Conservation (phyloP, 2,797 vertebrate species). For the Phyllotis vaccarum region DNA sequence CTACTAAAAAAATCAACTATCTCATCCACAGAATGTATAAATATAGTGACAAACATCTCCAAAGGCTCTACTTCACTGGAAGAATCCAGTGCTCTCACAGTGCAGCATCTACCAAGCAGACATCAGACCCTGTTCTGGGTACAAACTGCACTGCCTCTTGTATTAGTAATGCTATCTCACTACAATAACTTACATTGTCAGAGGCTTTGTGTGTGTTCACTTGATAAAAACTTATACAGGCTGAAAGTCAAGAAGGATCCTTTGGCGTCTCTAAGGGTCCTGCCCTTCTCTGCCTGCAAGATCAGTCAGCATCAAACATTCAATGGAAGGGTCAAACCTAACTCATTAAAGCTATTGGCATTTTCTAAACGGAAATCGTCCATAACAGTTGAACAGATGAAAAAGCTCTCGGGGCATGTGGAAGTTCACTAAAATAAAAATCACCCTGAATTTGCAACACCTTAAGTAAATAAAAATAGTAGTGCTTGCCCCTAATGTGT, state of each 20-base stretch:
- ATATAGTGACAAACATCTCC: constrained; percentile 46
- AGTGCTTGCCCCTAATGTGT: constrained; percentile 48
- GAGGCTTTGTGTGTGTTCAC: neutral
- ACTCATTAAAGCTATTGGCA: constrained; percentile 66
- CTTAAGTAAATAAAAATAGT: constrained; percentile 68
- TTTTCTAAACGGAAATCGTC: constrained; percentile 69
- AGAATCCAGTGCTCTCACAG: neutral
- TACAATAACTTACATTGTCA: constrained; percentile 51
- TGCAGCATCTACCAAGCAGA: constrained; percentile 21
- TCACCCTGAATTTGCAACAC: constrained; percentile 61
- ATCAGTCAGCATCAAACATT: constrained; percentile 72
- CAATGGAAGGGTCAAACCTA: constrained; percentile 58
- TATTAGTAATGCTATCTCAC: constrained; percentile 40
- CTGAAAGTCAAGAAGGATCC: constrained; percentile 42
- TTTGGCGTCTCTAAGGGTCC: constrained; percentile 52
- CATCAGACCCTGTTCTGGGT: neutral
- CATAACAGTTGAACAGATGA: constrained; percentile 52
- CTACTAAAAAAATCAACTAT: neutral
- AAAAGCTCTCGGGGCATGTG: constrained; percentile 20
- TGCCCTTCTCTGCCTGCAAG: constrained; percentile 65
- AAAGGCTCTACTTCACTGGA: constrained; percentile 36
- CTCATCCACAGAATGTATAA: neutral
- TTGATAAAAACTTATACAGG: neutral
- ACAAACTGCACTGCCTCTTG: neutral
- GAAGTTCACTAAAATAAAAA: constrained; percentile 76